Conservation (phyloP, 2,888 invertebrate genomes). For the Chrysopilus asiliformis region DNA sequence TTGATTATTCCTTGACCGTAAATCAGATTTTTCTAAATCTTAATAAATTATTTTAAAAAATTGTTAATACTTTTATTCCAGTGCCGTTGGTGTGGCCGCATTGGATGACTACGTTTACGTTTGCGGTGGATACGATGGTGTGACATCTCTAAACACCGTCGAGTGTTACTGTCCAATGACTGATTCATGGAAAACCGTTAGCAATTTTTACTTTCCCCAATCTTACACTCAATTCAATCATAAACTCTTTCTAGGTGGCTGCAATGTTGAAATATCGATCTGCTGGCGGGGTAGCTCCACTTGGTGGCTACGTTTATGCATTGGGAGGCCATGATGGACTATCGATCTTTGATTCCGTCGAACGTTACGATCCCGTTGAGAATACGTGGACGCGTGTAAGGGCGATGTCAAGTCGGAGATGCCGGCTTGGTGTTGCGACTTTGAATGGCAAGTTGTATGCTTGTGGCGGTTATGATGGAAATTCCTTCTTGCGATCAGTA, state of each 20-base stretch:
- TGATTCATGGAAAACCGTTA: constrained; percentile 58
- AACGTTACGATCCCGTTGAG: constrained; percentile 61
- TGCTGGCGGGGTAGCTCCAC: constrained; percentile 57
- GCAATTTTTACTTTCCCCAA: constrained; percentile 17
- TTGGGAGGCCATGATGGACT: constrained; percentile 81
- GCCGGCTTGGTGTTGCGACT: constrained; percentile 70
- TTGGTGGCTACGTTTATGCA: constrained; percentile 57
- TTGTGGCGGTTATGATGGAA: constrained; percentile 76
- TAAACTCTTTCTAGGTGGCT: constrained; percentile 24
- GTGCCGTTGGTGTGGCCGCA: constrained; percentile 69
- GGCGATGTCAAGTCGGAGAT: constrained; percentile 68
- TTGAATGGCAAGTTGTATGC: constrained; percentile 71
- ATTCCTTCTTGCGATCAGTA: constrained; percentile 65
- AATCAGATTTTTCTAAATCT: background rate
- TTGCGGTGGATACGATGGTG: constrained; percentile 75
- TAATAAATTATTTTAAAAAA: too few species aligned
- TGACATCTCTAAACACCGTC: constrained; percentile 67
- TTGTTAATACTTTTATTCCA: constrained; percentile 26
- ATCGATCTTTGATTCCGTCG: constrained; percentile 76
- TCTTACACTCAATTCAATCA: background rate
- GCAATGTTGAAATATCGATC: constrained; percentile 41
- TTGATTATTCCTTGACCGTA: background rate
- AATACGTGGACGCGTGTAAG: constrained; percentile 61
- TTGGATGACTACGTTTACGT: constrained; percentile 68
- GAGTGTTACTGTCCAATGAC: constrained; percentile 62